Evolutionary conservation across 2,113 vertebrate genomes (phyloP), one percentile per base, ranked within the genome.

Genomic region (Oceanodroma tethys): DNA sequence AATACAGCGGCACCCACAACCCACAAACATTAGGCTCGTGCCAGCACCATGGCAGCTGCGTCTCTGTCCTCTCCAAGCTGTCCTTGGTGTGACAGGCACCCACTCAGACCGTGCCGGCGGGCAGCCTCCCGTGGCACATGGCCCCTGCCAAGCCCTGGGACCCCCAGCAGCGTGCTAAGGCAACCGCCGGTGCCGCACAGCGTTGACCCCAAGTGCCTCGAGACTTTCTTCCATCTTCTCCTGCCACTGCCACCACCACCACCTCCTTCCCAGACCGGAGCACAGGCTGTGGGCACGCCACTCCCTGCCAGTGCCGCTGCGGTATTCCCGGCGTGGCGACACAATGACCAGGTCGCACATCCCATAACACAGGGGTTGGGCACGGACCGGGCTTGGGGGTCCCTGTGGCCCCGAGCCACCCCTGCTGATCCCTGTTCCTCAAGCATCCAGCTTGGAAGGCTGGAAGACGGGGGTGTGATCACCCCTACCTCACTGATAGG

Each of bases 41-140:
- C 53, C 80, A 68, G 29, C 42, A 50, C 30, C 43, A 15, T 2
- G 20, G 55, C 43, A 59, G 75, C 16, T 9, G 0, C 1, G 0
- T 23, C 36, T 36, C 53, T 63, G 63, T 5, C 42, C 70, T 32
- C 30, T 65, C 60, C 3, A 0, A 45, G 75, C 22, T 1, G 0
- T 19, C 34, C 29, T 36, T 0, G 0, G 29, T 11, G 30, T 27
- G 34, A 62, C 29, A 50, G 72, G 18, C 32, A 43, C 23, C 23
- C 0, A 0, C n/a, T 63, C 53, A 34, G 32, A 76, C 47, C 1
- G 0, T 36, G 52, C 5, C 1, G 1, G 11, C 1, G 5, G 58
- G 47, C 53, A 78, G 65, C 34, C 27, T 73, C 6, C 12, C 7
- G 2, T 2, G 1, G 20, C 1, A 0, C 7, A 0, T 1, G 2